Evolutionary conservation across 2,113 vertebrate species (phyloP), one percentile per base, ranked within the genome.

Genomic region (Menura novaehollandiae): DNA sequence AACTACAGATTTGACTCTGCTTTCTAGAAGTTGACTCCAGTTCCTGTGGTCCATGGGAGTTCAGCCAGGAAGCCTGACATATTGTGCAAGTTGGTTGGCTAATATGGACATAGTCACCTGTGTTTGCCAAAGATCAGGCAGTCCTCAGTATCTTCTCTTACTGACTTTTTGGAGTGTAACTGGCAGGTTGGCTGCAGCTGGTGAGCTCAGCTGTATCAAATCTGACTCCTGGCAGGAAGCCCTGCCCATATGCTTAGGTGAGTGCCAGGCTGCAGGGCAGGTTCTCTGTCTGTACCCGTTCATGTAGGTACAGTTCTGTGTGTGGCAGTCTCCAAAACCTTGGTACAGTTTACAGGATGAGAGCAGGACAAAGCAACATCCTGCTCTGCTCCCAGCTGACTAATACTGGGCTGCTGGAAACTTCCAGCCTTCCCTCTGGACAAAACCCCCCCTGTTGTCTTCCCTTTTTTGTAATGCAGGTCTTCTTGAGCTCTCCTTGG

Each of bases 401-500:
- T 77, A 43, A 81, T 91, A 21, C 6, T 56, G 71, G 37, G 19
- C 27, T 80, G 8, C 35, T 63, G 67, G 73, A 85, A 80, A 30
- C 58, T 94, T 85, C 20, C 27, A 62, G 66, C 2, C 41, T 44
- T 27, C n/a, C n/a, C n/a, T 81, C 56, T 82, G 13, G 43, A 47
- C 28, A 24, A 35, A 75, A 85, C 73, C 67, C 18, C 0, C 4
- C 4, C 15, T 23, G 1, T 46, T 46, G 3, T 53, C 14, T 63
- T 76, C 4, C 1, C 14, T 67, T 53, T 90, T 35, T 46, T 83
- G 82, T 59, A 64, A 66, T 78, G n/a, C 96, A 99, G 99, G 98
- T 96, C 97, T 97, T 62, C 98, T 99, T 83, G 97, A 99, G 69
- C 98, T 99, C 85, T 98, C 98, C 37, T 92, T 99, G 44, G 99